These are phyloP conservation scores for Oceanodroma leucorhoa DNA, from an alignment of 2,797 vertebrate genomes.

Conservation along the genomic window DNA sequence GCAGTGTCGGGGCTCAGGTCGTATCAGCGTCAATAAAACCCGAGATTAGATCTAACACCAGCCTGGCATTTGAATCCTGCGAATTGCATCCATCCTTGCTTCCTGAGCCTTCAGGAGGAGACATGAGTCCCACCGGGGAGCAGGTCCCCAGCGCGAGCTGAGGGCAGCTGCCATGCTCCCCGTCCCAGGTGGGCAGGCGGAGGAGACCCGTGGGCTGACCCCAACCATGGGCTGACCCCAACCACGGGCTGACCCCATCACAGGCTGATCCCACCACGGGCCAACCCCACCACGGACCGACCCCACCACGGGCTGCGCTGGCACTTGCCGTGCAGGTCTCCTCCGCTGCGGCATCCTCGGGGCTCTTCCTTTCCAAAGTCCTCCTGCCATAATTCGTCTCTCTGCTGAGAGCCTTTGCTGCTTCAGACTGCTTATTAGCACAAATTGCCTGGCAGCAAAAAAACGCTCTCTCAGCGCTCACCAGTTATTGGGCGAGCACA, in stretches of 20 bases:
- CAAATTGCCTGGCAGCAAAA: slow-evolving; percentile 23
- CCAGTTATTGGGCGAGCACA: fast-evolving
- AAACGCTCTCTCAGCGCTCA: background rate
- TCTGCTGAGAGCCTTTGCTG: slow-evolving; percentile 1
- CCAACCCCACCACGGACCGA: background rate
- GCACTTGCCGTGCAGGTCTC: fast-evolving
- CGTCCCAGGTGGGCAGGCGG: background rate
- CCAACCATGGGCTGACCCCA: no score
- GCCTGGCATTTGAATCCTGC: background rate
- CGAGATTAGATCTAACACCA: background rate
- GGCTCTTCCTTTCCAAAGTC: background rate
- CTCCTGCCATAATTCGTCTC: slow-evolving; percentile 20
- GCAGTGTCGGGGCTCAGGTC: background rate
- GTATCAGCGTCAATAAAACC: background rate
- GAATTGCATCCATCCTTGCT: fast-evolving
- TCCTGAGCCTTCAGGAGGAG: background rate
- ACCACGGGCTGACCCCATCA: no score
- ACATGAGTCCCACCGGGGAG: fast-evolving
- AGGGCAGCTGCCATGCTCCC: fast-evolving
- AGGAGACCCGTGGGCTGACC: background rate
- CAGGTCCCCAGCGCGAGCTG: fast-evolving
- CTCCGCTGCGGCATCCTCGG: background rate
- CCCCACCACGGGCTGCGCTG: fast-evolving
- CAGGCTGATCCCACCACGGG: background rate
- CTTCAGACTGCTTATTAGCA: slow-evolving; percentile 18